Conservation (phyloP, 1,140 invertebrate genomes). For the Rhyzopertha dominica region DNA sequence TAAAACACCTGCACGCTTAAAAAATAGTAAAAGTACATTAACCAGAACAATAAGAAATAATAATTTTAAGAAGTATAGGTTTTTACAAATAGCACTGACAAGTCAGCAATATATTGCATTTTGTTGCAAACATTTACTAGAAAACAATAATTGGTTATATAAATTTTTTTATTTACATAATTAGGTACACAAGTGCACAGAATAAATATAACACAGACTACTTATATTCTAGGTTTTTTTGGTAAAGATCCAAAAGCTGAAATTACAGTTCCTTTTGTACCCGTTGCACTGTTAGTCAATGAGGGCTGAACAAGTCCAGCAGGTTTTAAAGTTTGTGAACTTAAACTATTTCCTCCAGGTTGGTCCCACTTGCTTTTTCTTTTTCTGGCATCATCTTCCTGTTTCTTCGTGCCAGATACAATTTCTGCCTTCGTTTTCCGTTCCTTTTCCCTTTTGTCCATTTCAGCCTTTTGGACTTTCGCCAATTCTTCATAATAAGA, state of each 20-base stretch:
- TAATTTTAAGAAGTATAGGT: too few species aligned
- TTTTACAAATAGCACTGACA: too few species aligned
- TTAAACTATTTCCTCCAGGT: slow-evolving; percentile 57
- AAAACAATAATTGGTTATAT: too few species aligned
- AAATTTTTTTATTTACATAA: too few species aligned
- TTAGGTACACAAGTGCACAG: background rate
- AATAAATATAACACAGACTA: slow-evolving; percentile 22
- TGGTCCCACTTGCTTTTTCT: slow-evolving; percentile 91
- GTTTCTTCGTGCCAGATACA: slow-evolving; percentile 74
- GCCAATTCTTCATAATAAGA: slow-evolving; percentile 92
- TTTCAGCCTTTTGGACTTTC: slow-evolving; percentile 83
- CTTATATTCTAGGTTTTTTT: slow-evolving; percentile 65
- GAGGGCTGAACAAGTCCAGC: slow-evolving; percentile 59
- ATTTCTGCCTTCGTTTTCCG: slow-evolving; percentile 88
- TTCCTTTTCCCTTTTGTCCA: slow-evolving; percentile 89
- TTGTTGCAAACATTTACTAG: too few species aligned
- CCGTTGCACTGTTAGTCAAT: slow-evolving; percentile 70
- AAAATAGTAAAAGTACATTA: too few species aligned
- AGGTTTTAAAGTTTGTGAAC: slow-evolving; percentile 53
- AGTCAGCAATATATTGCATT: too few species aligned
- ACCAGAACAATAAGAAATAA: too few species aligned
- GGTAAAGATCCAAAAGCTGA: slow-evolving; percentile 82
- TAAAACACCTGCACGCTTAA: too few species aligned
- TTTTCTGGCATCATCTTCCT: slow-evolving; percentile 64
- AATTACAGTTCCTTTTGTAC: slow-evolving; percentile 82